A percentile compares a stretch with the other conserved stretches of the same genome.
These are phyloP conservation scores for Spodoptera littoralis DNA, from an alignment of 2,888 invertebrate species.

Conservation along the genomic window DNA sequence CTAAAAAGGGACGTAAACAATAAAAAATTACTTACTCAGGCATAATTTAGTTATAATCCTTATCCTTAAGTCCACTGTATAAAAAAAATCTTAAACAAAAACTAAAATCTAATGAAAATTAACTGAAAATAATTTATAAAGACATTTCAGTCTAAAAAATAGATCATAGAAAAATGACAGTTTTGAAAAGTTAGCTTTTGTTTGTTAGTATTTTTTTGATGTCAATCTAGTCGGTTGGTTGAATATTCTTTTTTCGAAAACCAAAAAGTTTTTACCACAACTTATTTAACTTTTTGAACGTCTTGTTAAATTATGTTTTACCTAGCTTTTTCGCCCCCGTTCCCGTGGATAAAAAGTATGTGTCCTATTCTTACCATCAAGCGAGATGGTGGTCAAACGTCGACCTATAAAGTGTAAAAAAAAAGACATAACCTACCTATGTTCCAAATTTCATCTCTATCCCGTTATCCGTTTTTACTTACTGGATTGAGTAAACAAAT, in stretches of 20 bases:
- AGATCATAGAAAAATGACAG: conserved; percentile 74
- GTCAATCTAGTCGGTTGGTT: conserved; percentile 49
- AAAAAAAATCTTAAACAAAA: conserved; percentile 72
- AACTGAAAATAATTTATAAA: conserved; percentile 84
- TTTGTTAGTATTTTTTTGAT: conserved; percentile 37
- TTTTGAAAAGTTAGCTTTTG: conserved; percentile 55
- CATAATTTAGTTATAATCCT: conserved; percentile 76
- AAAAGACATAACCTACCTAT: too few relatives aligned
- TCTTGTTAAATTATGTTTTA: too few relatives aligned
- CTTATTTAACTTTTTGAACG: too few relatives aligned
- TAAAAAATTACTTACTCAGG: conserved; percentile 76
- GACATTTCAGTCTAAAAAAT: conserved; percentile 78
- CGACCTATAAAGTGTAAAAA: too few relatives aligned
- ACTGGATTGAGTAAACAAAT: too few relatives aligned
- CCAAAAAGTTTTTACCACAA: conserved; percentile 24
- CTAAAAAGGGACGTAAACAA: neutral
- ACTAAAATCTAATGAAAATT: conserved; percentile 77
- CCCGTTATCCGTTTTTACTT: too few relatives aligned
- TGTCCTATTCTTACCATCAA: too few relatives aligned
- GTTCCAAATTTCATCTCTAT: too few relatives aligned
- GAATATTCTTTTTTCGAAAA: conserved; percentile 50
- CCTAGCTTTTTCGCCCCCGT: too few relatives aligned
- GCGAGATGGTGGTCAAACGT: too few relatives aligned
- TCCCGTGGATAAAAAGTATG: too few relatives aligned
- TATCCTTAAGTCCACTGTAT: conserved; percentile 64